Percentiles rank a stretch among this genome's conserved stretches.
These are phyloP conservation scores for Trichonephila clavipes DNA, from an alignment of 1,140 invertebrate species.

Conservation along the genomic window DNA sequence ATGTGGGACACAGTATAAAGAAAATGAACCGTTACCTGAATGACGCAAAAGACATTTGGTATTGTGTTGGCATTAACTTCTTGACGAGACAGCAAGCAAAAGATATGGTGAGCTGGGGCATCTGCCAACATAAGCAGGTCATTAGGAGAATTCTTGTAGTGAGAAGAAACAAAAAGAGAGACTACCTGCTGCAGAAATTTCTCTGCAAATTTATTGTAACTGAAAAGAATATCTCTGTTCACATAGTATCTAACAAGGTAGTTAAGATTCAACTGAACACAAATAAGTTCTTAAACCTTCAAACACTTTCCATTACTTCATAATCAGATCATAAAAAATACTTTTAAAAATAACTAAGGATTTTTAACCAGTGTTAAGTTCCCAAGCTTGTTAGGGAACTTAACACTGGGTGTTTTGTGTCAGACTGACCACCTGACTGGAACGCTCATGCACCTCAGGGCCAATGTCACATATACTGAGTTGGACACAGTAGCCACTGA, in stretches of 20 bases:
- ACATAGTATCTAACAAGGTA: constrained; percentile 81
- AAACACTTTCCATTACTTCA: no score
- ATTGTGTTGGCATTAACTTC: constrained; percentile 86
- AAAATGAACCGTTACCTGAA: constrained; percentile 85
- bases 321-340: no score
- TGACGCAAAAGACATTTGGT: constrained; percentile 94
- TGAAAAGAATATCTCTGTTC: constrained; percentile 95
- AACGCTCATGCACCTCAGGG: no score
- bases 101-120: constrained; percentile 98
- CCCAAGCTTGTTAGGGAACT: no score
- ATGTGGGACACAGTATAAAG: background rate
- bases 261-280: constrained; percentile 45
- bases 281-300: no score
- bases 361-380: no score
- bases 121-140: constrained; percentile 99
- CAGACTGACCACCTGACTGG: no score
- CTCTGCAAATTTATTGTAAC: constrained; percentile 97
- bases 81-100: constrained; percentile 95
- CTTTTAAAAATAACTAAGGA: no score
- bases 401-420: no score
- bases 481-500: no score
- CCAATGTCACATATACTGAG: no score
- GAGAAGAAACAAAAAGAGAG: constrained; percentile 96
- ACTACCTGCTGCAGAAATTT: constrained; percentile 95
- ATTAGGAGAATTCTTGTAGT: constrained; percentile 99